Evolutionary conservation across 2,888 invertebrate species (phyloP).

Genomic region (Noctua janthina): DNA sequence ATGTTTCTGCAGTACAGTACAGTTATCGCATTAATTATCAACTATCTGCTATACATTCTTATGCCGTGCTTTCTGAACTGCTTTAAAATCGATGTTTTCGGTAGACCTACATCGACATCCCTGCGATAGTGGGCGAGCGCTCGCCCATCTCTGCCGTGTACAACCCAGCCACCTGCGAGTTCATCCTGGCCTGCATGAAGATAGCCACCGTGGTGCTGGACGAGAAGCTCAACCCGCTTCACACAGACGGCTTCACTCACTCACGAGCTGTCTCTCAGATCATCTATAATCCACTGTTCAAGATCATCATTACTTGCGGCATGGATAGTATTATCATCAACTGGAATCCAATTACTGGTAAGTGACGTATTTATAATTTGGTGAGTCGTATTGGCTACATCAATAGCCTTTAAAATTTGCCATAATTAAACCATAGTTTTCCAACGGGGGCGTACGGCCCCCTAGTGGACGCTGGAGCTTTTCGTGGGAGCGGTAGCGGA

Average conservation of each 20-base stretch:
- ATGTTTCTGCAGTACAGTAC: background rate
- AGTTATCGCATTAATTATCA: background rate
- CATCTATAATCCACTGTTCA: constrained; percentile 94
- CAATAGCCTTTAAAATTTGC: background rate
- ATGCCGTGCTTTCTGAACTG: background rate
- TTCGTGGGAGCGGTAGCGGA: too few species aligned
- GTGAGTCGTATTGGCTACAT: background rate
- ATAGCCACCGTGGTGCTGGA: constrained; percentile 92
- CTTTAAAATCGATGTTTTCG: background rate
- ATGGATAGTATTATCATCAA: constrained; percentile 95
- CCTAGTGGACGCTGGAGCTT: too few species aligned
- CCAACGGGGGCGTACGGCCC: too few species aligned
- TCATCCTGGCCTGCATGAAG: constrained; percentile 92
- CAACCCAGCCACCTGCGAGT: constrained; percentile 92
- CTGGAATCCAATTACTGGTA: constrained; percentile 94
- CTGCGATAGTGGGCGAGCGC: constrained; percentile 91
- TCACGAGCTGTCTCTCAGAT: constrained; percentile 92
- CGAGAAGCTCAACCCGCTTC: constrained; percentile 91
- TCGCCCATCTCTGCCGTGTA: constrained; percentile 91
- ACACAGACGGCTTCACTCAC: constrained; percentile 94
- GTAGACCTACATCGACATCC: constrained; percentile 92
- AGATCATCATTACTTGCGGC: constrained; percentile 94
- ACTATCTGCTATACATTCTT: background rate
- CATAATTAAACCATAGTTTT: background rate
- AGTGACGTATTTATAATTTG: background rate